Evolutionary conservation across 2,797 vertebrate species (phyloP).

Genomic region (Oreortyx pictus): DNA sequence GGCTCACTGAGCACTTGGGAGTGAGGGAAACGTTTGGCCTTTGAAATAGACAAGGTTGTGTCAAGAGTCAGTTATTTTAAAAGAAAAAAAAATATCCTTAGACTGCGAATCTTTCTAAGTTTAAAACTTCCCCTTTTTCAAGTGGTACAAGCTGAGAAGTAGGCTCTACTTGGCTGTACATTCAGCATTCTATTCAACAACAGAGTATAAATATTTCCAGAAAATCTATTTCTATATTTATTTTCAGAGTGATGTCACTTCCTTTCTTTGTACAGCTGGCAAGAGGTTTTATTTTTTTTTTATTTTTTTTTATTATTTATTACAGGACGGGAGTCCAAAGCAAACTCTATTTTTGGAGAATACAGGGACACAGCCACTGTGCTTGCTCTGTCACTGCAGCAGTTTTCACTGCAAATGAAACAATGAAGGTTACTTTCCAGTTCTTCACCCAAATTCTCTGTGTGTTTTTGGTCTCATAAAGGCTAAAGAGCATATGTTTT

Average conservation of each 20-base stretch:
- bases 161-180: conserved; percentile 58
- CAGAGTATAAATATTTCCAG: conserved; percentile 70
- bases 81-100: neutral
- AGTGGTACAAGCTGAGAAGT: conserved; percentile 16
- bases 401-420: conserved; percentile 27
- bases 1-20: conserved; percentile 58
- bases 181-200: conserved; percentile 44
- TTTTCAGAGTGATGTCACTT: conserved; percentile 67
- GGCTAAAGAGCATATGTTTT: conserved; percentile 54
- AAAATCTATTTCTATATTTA: conserved; percentile 68
- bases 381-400: neutral
- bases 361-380: neutral
- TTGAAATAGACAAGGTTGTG: conserved; percentile 59
- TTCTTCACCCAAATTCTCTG: neutral
- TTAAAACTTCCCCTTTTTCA: conserved; percentile 36
- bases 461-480: conserved; percentile 1
- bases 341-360: conserved; percentile 37
- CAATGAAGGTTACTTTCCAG: neutral
- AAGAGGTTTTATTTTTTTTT: conserved; percentile 13
- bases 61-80: conserved; percentile 61
- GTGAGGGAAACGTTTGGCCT: conserved; percentile 57
- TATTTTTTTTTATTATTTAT: neutral
- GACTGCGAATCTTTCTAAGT: conserved; percentile 32
- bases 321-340: conserved; percentile 19
- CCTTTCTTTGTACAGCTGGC: conserved; percentile 12